Evolutionary conservation across 2,888 invertebrate species (phyloP).

Genomic region (Baronia brevicornis): DNA sequence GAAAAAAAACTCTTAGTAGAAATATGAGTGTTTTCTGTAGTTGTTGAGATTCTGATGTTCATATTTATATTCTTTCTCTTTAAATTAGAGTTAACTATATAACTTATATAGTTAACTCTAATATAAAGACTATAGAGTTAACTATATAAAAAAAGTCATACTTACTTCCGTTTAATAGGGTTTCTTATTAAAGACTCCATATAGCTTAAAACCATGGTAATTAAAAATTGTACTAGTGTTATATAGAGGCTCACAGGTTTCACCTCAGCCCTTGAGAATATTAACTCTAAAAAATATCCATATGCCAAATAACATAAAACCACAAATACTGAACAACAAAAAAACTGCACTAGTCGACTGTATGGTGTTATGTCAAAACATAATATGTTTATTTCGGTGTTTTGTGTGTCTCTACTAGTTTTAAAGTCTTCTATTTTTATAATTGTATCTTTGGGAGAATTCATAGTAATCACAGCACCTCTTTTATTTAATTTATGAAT

Average conservation of each 20-base stretch:
- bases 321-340: constrained; percentile 85
- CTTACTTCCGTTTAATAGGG: constrained; percentile 76
- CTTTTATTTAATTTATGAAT: too few species aligned
- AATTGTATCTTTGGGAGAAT: constrained; percentile 45
- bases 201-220: constrained; percentile 87
- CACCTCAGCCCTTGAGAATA: constrained; percentile 93
- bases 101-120: too few species aligned
- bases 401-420: constrained; percentile 28
- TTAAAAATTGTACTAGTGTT: constrained; percentile 92
- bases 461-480: constrained; percentile 27
- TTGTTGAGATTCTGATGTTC: too few species aligned
- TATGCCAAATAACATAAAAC: constrained; percentile 92
- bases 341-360: constrained; percentile 81
- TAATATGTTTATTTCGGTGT: constrained; percentile 77
- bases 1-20: not conserved
- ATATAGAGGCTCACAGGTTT: constrained; percentile 94
- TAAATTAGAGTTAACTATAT: too few species aligned
- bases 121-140: too few species aligned
- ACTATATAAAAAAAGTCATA: constrained; percentile 19
- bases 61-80: too few species aligned
- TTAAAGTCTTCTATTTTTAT: constrained; percentile 45
- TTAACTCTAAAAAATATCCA: constrained; percentile 93
- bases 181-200: constrained; percentile 80
- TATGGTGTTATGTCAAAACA: constrained; percentile 83
- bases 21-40: too few species aligned